Conservation (phyloP, 2,888 invertebrate genomes). For the Heliconius charithonia region DNA sequence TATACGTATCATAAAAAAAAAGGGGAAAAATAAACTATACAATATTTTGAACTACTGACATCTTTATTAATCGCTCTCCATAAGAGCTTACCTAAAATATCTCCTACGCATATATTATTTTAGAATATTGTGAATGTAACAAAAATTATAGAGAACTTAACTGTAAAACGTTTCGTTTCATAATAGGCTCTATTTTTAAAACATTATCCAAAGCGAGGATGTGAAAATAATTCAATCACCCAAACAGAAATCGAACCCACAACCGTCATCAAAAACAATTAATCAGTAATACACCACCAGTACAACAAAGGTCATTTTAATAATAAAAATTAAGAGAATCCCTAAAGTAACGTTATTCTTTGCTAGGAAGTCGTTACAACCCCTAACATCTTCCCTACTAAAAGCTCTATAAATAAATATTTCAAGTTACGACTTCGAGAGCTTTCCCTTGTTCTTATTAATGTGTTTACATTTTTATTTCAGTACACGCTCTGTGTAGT, state of each 20-base stretch:
- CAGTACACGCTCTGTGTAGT: constrained; percentile 21
- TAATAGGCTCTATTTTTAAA: background rate
- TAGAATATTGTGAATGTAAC: too few relatives aligned
- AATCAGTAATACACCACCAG: background rate
- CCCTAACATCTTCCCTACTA: constrained; percentile 36
- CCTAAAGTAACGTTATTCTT: constrained; percentile 13
- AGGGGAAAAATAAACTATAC: too few relatives aligned
- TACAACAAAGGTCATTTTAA: background rate
- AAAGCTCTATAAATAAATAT: constrained; percentile 50
- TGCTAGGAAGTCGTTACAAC: constrained; percentile 1
- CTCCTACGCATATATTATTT: too few relatives aligned
- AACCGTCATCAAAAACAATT: background rate
- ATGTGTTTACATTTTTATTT: constrained; percentile 42
- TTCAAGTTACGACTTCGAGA: constrained; percentile 45
- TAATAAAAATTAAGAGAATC: constrained; percentile 15
- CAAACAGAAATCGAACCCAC: background rate
- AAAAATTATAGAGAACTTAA: too few relatives aligned
- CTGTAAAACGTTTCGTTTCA: background rate
- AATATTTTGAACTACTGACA: too few relatives aligned
- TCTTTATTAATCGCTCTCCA: too few relatives aligned
- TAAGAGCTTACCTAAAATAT: too few relatives aligned
- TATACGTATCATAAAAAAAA: too few relatives aligned
- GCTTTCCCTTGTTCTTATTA: constrained; percentile 49
- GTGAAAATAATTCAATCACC: background rate
- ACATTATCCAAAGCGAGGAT: background rate